Evolutionary conservation across 2,797 vertebrate genomes (phyloP), one percentile per base, ranked within the genome.

Genomic region (Staurois parvus): DNA sequence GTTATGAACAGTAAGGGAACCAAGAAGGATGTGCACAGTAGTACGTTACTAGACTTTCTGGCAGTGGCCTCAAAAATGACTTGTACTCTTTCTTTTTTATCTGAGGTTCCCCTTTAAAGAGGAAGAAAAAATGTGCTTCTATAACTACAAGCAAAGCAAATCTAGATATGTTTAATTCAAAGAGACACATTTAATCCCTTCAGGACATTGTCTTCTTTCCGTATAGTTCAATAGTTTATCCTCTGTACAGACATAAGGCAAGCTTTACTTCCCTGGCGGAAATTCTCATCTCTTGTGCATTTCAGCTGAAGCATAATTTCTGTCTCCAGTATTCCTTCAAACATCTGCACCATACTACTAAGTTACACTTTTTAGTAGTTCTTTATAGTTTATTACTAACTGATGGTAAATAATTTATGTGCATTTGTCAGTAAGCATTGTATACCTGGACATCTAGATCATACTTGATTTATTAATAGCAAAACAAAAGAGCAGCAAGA

Each of bases 191-290:
- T 84, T 87, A 79, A 37, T 72, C 76, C 87, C 84, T 89, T 76
- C 76, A 86, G n/a, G 89, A 91, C 77, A 68, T 42, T 29, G 75
- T 89, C 67, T 84, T 32, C 85, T 78, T 83, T 91, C 86, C 79
- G 79, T 85, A 11, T 79, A 24, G 79, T 87, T 88, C 86, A 85
- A 85, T 5, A 68, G 83, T 85, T 85, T 90, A 78, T 86, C 90
- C 88, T 89, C 87, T n/a, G 40, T 84, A 68, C 83, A 86, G 78
- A 89, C 69, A 24, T 78, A 78, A 78, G 82, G 29, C 69, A 70
- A 52, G 68, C 79, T 81, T 73, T 72, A 78, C 32, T 84, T 84
- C 75, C 28, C 67, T 76, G 75, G 75, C 32, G 77, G 75, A 78
- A 59, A 77, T 62, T 84, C 66, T 82, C 52, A 9, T 52, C 75